phyloP scores from a whole-genome alignment of 2,113 vertebrate genomes.

The Oriolus oriolus region DNA sequence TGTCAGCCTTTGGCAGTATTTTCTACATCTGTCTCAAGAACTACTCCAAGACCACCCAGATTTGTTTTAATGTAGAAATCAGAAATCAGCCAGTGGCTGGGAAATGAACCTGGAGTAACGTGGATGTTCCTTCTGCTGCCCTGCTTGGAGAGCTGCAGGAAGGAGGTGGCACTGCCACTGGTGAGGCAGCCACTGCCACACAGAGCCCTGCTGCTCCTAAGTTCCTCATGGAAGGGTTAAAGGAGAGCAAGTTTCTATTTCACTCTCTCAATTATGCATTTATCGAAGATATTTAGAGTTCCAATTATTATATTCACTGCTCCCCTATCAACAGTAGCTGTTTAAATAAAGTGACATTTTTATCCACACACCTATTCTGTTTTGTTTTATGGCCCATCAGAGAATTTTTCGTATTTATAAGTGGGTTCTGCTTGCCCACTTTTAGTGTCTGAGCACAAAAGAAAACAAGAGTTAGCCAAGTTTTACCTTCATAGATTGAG shows the following conservation, averaged over 20 bases:
- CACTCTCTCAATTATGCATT: background rate
- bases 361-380: background rate
- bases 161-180: background rate
- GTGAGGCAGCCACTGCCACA: background rate
- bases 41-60: background rate
- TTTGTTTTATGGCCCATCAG: background rate
- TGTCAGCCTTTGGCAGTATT: background rate
- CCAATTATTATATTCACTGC: background rate
- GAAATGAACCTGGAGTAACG: fast-evolving
- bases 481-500: background rate
- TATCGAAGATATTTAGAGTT: background rate
- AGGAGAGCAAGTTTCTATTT: background rate
- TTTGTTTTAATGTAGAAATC: background rate
- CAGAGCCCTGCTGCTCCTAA: fast-evolving
- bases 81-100: background rate
- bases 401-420: fast-evolving
- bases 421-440: background rate
- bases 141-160: fast-evolving
- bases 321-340: background rate
- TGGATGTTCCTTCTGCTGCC: background rate
- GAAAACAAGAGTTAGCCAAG: background rate
- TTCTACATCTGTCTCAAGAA: background rate
- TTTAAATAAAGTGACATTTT: background rate
- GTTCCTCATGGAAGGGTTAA: background rate
- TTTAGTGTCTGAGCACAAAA: background rate